These are phyloP conservation scores for Oscheius myriophilus DNA, from an alignment of 2,888 invertebrate species.

Conservation along the genomic window DNA sequence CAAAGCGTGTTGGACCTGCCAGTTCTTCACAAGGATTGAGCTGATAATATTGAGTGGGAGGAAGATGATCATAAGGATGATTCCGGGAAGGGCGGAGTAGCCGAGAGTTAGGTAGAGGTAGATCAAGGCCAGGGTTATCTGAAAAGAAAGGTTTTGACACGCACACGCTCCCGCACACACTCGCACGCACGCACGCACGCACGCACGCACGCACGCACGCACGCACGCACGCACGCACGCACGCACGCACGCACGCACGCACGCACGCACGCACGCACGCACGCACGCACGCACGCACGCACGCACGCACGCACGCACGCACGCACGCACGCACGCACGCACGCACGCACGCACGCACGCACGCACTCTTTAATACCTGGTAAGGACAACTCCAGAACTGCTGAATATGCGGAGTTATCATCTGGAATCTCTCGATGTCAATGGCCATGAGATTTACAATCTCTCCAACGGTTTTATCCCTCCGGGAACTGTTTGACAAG, in stretches of 20 bases:
- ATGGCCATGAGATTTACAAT: slow-evolving; percentile 76
- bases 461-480: slow-evolving; percentile 74
- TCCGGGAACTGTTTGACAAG: slow-evolving; percentile 72
- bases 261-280: too few species aligned
- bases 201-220: too few species aligned
- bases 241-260: too few species aligned
- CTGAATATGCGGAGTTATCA: slow-evolving; percentile 70
- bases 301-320: too few species aligned
- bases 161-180: too few species aligned
- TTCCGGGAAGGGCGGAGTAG: slow-evolving; percentile 87
- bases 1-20: slow-evolving; percentile 52
- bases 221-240: too few species aligned
- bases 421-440: slow-evolving; percentile 72
- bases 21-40: slow-evolving; percentile 53
- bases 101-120: slow-evolving; percentile 75
- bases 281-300: too few species aligned
- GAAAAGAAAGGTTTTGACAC: not conserved
- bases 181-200: too few species aligned
- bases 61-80: slow-evolving; percentile 90
- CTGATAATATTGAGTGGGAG: slow-evolving; percentile 75
- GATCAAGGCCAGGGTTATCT: slow-evolving; percentile 65
- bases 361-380: slow-evolving; percentile 41
- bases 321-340: too few species aligned
- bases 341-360: not conserved
- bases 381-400: slow-evolving; percentile 71